Conservation (phyloP, 2,888 invertebrate species). For the Acleris cristana region DNA sequence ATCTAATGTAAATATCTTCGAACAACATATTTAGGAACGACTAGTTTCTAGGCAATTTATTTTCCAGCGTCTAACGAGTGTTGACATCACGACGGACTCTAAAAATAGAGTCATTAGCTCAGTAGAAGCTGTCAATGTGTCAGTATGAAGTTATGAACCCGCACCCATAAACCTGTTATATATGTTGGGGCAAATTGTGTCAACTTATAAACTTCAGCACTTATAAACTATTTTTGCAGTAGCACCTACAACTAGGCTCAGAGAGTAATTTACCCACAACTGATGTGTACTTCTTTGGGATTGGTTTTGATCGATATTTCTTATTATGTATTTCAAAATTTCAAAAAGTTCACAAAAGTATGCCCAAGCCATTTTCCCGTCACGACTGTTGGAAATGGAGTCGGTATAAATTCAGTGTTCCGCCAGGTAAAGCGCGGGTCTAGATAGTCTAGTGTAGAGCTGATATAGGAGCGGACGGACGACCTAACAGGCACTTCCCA, state of each 20-base stretch:
- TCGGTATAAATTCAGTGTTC: neutral
- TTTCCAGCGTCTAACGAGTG: conserved; percentile 61
- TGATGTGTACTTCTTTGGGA: neutral
- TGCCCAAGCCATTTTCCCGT: no score
- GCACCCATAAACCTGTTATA: neutral
- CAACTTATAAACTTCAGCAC: no score
- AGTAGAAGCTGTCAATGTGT: conserved; percentile 53
- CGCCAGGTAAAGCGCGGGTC: conserved; percentile 33
- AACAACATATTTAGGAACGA: conserved; percentile 9
- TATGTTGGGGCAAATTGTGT: neutral
- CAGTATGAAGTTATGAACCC: conserved; percentile 41
- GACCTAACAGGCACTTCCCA: conserved; percentile 81
- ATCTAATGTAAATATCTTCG: neutral
- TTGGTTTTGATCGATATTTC: no score
- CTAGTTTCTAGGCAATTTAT: conserved; percentile 52
- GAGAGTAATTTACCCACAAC: conserved; percentile 32
- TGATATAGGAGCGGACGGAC: conserved; percentile 61
- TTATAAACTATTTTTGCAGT: no score
- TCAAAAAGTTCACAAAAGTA: no score
- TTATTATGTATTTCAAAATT: no score
- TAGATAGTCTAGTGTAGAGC: conserved; percentile 52
- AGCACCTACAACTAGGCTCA: no score
- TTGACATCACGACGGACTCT: conserved; percentile 63
- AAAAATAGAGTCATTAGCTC: conserved; percentile 67
- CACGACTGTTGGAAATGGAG: no score